These are phyloP conservation scores for Paraplagusia blochii DNA, from an alignment of 2,113 vertebrate species.

Conservation along the genomic window DNA sequence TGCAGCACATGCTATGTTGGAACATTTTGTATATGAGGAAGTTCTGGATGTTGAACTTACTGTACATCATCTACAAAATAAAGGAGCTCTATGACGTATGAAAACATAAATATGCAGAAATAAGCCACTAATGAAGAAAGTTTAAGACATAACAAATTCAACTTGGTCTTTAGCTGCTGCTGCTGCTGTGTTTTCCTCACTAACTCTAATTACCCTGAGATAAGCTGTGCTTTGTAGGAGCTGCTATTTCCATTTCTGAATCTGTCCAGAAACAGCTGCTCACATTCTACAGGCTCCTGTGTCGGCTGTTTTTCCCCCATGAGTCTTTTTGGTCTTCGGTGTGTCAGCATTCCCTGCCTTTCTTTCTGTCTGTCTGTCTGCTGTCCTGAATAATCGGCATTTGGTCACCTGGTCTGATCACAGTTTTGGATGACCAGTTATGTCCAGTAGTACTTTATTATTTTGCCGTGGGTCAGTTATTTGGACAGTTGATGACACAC, in stretches of 20 bases:
- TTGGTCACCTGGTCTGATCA: conserved; percentile 3
- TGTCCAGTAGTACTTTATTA: conserved; percentile 1
- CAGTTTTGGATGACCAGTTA: neutral
- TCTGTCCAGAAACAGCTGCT: conserved; percentile 69
- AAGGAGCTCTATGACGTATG: too few species aligned
- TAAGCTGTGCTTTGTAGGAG: conserved; percentile 60
- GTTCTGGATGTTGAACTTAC: too few species aligned
- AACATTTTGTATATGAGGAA: too few species aligned
- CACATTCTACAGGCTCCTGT: conserved; percentile 58
- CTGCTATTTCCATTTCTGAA: conserved; percentile 67
- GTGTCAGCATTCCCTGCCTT: conserved; percentile 57
- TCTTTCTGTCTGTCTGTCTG: conserved; percentile 15
- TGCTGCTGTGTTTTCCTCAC: conserved; percentile 34
- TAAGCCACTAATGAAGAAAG: too few species aligned
- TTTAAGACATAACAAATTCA: too few species aligned
- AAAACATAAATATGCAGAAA: too few species aligned
- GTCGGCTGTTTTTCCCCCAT: conserved; percentile 53
- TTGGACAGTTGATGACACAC: neutral
- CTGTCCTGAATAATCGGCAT: conserved; percentile 3
- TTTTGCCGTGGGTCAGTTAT: conserved; percentile 4
- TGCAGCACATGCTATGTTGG: too few species aligned
- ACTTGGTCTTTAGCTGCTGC: neutral
- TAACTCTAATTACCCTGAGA: conserved; percentile 52
- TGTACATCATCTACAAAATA: too few species aligned
- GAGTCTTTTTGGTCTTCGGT: conserved; percentile 34